These are phyloP conservation scores for Notodonta ziczac DNA, from an alignment of 2,888 invertebrate species.

Conservation along the genomic window DNA sequence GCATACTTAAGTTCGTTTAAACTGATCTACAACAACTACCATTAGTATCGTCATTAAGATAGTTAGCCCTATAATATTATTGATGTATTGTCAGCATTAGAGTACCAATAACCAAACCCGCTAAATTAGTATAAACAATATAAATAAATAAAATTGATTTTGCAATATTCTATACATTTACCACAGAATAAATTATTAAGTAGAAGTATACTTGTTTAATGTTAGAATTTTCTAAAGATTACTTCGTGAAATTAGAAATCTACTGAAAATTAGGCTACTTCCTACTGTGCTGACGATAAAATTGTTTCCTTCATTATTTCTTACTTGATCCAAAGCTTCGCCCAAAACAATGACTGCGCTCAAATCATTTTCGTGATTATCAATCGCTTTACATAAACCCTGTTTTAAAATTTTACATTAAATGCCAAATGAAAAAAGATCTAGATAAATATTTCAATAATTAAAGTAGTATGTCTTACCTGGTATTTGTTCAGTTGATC, in stretches of 20 bases:
- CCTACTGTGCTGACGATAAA: conserved; percentile 67
- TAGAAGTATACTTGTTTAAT: conserved; percentile 29
- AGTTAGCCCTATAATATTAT: conserved; percentile 33
- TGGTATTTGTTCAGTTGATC: conserved; percentile 96
- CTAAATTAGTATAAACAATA: conserved; percentile 51
- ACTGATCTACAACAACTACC: conserved; percentile 77
- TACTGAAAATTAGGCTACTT: conserved; percentile 79
- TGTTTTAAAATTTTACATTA: conserved; percentile 79
- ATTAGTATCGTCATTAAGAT: conserved; percentile 62
- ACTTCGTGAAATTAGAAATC: conserved; percentile 68
- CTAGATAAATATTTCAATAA: neutral
- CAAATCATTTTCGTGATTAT: conserved; percentile 88
- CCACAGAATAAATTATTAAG: conserved; percentile 22
- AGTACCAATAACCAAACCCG: conserved; percentile 53
- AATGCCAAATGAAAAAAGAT: conserved; percentile 21
- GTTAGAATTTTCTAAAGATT: conserved; percentile 56
- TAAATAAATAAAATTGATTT: conserved; percentile 33
- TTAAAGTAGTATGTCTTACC: conserved; percentile 78
- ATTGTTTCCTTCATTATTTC: conserved; percentile 61
- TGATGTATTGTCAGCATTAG: conserved; percentile 43
- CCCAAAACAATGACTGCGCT: conserved; percentile 90
- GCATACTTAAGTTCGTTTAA: conserved; percentile 48
- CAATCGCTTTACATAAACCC: conserved; percentile 91
- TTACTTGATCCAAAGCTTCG: conserved; percentile 94
- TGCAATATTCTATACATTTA: conserved; percentile 28